Conservation (phyloP, 2,797 vertebrate species). For the Ammospiza maritima region DNA sequence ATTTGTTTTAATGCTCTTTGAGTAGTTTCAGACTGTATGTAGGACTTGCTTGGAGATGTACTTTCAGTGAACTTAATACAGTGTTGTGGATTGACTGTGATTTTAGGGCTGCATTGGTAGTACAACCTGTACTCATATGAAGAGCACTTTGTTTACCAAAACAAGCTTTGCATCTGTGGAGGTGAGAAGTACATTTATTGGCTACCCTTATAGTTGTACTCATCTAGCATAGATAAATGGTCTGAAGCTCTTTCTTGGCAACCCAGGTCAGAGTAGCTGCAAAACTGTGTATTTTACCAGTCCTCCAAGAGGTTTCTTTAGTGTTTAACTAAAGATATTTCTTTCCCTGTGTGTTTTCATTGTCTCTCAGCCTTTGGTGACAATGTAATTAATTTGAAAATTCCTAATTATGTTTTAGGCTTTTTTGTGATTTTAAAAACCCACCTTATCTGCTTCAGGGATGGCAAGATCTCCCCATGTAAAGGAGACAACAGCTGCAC, state of each 20-base stretch:
- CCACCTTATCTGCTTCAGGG: neutral
- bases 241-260: neutral
- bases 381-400: neutral
- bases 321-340: neutral
- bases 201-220: neutral
- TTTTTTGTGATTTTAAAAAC: neutral
- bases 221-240: neutral
- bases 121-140: neutral
- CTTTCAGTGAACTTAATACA: neutral
- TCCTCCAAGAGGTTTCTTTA: neutral
- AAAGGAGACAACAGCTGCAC: neutral
- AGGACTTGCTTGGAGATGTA: neutral
- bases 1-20: neutral
- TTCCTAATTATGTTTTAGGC: neutral
- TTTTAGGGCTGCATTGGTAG: neutral
- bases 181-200: neutral
- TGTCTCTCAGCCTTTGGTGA: neutral
- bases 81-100: neutral
- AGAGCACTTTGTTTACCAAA: neutral
- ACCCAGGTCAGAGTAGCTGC: neutral
- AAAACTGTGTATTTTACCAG: neutral
- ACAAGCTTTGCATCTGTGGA: neutral
- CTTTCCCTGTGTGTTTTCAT: neutral
- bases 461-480: neutral
- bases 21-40: neutral